These are phyloP conservation scores for Nixonia krombeini DNA, from an alignment of 1,140 invertebrate genomes.

Conservation along the genomic window DNA sequence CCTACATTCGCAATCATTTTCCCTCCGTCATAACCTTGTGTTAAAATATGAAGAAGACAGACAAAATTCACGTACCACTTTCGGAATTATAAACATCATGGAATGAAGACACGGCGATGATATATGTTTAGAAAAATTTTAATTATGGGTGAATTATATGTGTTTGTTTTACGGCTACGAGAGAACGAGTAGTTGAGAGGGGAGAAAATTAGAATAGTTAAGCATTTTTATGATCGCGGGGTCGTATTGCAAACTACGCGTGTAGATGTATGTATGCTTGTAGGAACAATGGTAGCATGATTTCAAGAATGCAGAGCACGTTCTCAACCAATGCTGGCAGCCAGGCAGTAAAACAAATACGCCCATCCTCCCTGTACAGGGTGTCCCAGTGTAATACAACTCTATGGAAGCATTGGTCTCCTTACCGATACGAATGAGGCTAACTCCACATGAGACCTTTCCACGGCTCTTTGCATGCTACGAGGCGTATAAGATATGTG, in stretches of 20 bases:
- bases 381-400: conserved; percentile 59
- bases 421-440: conserved; percentile 55
- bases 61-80: too few relatives aligned
- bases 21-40: too few relatives aligned
- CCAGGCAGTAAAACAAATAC: conserved; percentile 72
- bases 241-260: background rate
- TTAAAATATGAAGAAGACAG: too few relatives aligned
- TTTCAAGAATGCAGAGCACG: conserved; percentile 71
- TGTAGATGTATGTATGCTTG: conserved; percentile 29
- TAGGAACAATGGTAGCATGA: conserved; percentile 65
- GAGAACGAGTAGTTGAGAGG: conserved; percentile 23
- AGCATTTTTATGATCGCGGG: conserved; percentile 56
- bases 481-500: conserved; percentile 30
- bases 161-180: background rate
- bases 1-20: too few relatives aligned
- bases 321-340: conserved; percentile 70
- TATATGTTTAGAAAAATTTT: too few relatives aligned
- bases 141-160: background rate
- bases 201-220: conserved; percentile 58
- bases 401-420: conserved; percentile 48
- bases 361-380: conserved; percentile 59
- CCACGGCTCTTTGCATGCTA: conserved; percentile 41
- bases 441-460: conserved; percentile 55
- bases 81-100: too few relatives aligned
- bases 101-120: too few relatives aligned